Percentiles rank a stretch among this genome's conserved stretches.
phyloP scores from a whole-genome alignment of 23 tunicate species.

The Botrylloides violaceus region DNA sequence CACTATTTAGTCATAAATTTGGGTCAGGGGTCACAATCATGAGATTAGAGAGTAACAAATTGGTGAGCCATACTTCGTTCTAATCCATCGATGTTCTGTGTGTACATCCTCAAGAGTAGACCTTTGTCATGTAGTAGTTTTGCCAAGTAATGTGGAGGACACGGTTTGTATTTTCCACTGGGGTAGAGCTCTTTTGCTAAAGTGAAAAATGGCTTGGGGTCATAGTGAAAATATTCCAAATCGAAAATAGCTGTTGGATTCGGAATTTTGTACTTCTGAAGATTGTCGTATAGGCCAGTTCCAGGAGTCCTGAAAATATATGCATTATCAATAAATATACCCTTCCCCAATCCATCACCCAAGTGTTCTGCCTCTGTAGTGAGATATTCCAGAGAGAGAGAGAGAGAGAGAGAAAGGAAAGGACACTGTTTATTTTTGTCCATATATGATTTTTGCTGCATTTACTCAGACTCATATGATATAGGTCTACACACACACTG shows the following conservation, averaged over 20 bases:
- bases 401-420: too few species aligned
- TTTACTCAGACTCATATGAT: too few species aligned
- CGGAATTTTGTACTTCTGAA: conserved; percentile 51
- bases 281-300: conserved; percentile 80
- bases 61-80: conserved; percentile 55
- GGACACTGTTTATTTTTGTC: too few species aligned
- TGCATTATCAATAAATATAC: too few species aligned
- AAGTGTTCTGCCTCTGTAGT: too few species aligned
- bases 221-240: conserved; percentile 58
- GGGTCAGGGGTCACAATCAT: too few species aligned
- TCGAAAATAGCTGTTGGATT: conserved; percentile 84
- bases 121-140: conserved; percentile 66
- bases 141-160: conserved; percentile 64
- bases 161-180: conserved; percentile 83
- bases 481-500: too few species aligned
- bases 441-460: too few species aligned
- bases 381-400: too few species aligned
- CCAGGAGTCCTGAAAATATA: conserved; percentile 56
- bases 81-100: conserved; percentile 95
- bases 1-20: too few species aligned
- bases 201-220: conserved; percentile 88
- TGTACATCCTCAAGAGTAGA: conserved; percentile 51
- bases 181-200: conserved; percentile 87
- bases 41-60: too few species aligned
- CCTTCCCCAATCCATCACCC: too few species aligned